Evolutionary conservation across 2,888 invertebrate species (phyloP).

Genomic region (Hetaerina titia): DNA sequence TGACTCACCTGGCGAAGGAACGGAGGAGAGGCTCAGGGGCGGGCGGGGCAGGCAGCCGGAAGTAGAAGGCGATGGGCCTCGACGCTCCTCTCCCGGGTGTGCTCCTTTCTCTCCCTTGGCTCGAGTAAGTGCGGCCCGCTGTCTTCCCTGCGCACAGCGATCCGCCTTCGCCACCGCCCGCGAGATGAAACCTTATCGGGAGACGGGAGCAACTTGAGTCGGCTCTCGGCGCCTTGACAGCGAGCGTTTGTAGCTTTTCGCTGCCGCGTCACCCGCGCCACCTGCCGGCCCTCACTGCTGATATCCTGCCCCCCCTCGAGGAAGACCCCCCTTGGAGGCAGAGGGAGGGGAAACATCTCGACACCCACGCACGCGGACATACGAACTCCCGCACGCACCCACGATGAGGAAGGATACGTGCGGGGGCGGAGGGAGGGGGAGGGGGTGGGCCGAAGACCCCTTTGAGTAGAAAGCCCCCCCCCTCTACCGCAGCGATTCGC

Average conservation of each 20-base stretch:
- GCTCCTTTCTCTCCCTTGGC: neutral
- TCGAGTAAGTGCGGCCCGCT: neutral
- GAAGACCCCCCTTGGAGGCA: neutral
- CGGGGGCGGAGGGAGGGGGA: neutral
- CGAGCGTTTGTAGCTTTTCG: neutral
- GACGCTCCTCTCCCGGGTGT: too few relatives aligned
- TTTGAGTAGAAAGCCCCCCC: neutral
- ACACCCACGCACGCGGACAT: neutral
- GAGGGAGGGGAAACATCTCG: neutral
- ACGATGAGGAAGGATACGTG: neutral
- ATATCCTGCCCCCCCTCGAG: neutral
- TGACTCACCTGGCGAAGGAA: too few relatives aligned
- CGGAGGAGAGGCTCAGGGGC: too few relatives aligned
- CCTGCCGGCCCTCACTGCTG: neutral
- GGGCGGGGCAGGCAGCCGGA: too few relatives aligned
- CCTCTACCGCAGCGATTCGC: neutral
- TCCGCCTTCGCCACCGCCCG: neutral
- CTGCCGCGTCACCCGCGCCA: neutral
- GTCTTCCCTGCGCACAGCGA: too few relatives aligned
- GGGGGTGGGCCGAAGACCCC: neutral
- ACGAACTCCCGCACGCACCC: neutral
- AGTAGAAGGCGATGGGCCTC: too few relatives aligned
- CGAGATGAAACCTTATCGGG: neutral
- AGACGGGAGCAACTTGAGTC: slow-evolving; percentile 8
- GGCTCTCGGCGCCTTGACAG: neutral